Base-by-base conservation (phyloP, 1,140 invertebrate species). In the Nymphalis io region DNA sequence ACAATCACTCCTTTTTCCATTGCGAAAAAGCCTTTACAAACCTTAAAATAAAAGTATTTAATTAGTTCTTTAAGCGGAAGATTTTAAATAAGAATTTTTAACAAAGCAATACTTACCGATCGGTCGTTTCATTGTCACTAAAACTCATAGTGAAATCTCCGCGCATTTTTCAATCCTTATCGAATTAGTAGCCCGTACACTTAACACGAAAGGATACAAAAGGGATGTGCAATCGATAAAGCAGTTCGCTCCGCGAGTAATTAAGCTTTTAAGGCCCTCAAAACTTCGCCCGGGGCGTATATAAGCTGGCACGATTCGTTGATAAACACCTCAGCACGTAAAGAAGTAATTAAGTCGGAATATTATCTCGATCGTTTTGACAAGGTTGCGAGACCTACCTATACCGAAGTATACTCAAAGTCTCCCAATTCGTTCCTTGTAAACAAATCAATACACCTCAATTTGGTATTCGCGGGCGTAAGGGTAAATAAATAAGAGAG, bases 401-500 rank as follows among this genome's bases (percentile, higher is more conserved):
- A 83, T 79, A 68, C 18, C 59, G 59, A 69, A 46, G 75, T 64
- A 78, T 79, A 78, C 76, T 72, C 66, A 79, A 79, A 84, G 80
- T 82, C 79, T 83, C 70, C 74, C 73, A 76, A 64, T 74, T 78
- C 78, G 73, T 68, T 83, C 81, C 82, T 86, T 83, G 88, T 89
- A 91, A 91, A 91, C 89, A 91, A 90, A 91, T 91, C 89, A 91
- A 91, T 91, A 91, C 86, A 83, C 53, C 70, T 71, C 70, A 75
- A 75, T 84, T 88, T 83, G 70, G 74, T 74, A 68, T 88, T 88
- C 83, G 82, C 89, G 84, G 76, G 83, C 76, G 74, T 73, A 68
- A 58, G 72, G 70, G 53, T 42, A 73, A 76, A 48, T 62, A 80
- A 60, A 69, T 58, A 55, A 59, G 73, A 59, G 60, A 16, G 44